Percentiles rank a stretch among this genome's conserved stretches.
Conservation (phyloP, 2,797 vertebrate species). For the Clarias platycephalus region DNA sequence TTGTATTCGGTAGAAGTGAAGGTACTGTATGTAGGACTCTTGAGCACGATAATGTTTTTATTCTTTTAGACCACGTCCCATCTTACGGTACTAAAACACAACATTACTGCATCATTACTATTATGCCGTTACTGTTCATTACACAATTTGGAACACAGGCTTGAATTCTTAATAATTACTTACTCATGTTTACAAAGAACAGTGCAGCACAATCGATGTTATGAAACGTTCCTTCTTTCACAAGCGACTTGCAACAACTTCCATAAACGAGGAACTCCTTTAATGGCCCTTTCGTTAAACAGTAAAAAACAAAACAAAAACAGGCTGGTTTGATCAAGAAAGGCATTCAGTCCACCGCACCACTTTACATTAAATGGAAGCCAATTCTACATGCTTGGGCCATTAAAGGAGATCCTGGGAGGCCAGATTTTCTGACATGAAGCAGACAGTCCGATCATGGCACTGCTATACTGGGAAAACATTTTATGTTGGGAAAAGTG, state of each 20-base stretch:
- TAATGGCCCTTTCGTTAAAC: too few relatives aligned
- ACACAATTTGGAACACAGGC: neutral
- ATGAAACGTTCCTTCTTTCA: neutral
- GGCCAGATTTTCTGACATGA: too few relatives aligned
- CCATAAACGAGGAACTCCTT: too few relatives aligned
- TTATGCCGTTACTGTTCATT: neutral
- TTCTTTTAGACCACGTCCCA: neutral
- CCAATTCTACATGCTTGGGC: too few relatives aligned
- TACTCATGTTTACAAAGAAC: neutral
- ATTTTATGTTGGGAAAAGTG: too few relatives aligned
- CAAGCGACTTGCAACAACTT: neutral
- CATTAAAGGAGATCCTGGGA: too few relatives aligned
- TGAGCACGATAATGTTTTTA: neutral
- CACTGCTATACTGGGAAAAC: too few relatives aligned
- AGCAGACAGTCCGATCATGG: too few relatives aligned
- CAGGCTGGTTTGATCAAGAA: too few relatives aligned
- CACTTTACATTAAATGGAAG: too few relatives aligned
- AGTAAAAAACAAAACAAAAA: too few relatives aligned
- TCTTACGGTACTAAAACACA: neutral
- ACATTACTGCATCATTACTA: neutral
- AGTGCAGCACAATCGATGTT: neutral
- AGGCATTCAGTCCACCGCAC: too few relatives aligned
- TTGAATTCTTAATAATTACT: neutral
- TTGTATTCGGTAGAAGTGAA: neutral
- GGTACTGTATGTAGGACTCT: neutral